A percentile compares a stretch with the other conserved stretches of the same genome.
Evolutionary conservation across 2,113 vertebrate species (phyloP).

Genomic region (Scomber japonicus): DNA sequence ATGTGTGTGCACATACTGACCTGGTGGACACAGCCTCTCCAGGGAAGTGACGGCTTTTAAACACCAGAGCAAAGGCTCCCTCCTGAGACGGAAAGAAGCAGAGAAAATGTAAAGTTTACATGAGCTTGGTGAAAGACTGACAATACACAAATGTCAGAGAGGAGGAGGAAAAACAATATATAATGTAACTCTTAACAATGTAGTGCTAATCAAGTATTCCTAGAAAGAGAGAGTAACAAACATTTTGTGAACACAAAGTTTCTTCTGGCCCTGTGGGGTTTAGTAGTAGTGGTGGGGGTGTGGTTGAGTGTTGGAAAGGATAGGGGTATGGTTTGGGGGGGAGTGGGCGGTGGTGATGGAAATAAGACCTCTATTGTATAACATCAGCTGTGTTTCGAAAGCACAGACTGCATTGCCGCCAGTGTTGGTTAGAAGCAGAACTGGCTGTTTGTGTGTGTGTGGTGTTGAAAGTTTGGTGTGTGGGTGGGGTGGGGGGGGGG

Average conservation of each 20-base stretch:
- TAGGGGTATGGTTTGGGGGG: neutral
- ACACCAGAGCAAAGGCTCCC: constrained; percentile 95
- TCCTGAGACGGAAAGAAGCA: constrained; percentile 84
- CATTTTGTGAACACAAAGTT: constrained; percentile 44
- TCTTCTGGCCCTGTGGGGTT: constrained; percentile 40
- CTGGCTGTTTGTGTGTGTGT: constrained; percentile 34
- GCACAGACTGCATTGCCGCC: constrained; percentile 44
- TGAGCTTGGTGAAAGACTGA: constrained; percentile 9
- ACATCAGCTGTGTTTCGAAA: constrained; percentile 73
- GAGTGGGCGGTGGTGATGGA: neutral
- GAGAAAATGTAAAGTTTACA: constrained; percentile 27
- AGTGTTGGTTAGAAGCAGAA: constrained; percentile 43
- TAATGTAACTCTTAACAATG: neutral
- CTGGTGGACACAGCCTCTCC: constrained; percentile 94
- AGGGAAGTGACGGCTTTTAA: constrained; percentile 95
- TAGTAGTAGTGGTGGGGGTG: constrained; percentile 24
- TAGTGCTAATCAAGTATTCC: neutral
- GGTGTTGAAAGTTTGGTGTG: neutral
- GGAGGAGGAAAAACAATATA: neutral
- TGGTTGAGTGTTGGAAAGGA: constrained; percentile 15
- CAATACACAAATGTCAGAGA: neutral
- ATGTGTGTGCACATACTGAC: constrained; percentile 80
- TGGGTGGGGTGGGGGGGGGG: neutral
- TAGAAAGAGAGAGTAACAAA: constrained; percentile 16
- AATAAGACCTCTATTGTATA: constrained; percentile 78